phyloP scores from a whole-genome alignment of 2,113 vertebrate genomes.

The Felis catus region F.catus_Fca126_mat1.0 CM031416.1:44016001-44016500 shows the following conservation, averaged over 20 bases:
- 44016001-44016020: not conserved
- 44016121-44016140: conserved; percentile 1
- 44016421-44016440: not conserved
- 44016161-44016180: not conserved
- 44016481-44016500: not conserved
- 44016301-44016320: not conserved
- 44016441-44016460: not conserved
- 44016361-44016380: not conserved
- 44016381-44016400: not conserved
- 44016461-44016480: not conserved
- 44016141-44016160: not conserved
- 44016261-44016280: not conserved
- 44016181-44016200: conserved; percentile 1
- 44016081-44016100: not conserved
- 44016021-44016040: not conserved
- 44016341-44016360: not conserved
- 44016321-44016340: not conserved
- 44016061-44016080: not conserved
- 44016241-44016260: not conserved
- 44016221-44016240: not conserved
- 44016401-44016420: not conserved
- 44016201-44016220: not conserved
- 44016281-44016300: not conserved
- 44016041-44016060: not conserved
- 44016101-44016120: not conserved